These are phyloP conservation scores for Lithobius niger DNA, from an alignment of 1,140 invertebrate genomes.

Conservation along the genomic window DNA sequence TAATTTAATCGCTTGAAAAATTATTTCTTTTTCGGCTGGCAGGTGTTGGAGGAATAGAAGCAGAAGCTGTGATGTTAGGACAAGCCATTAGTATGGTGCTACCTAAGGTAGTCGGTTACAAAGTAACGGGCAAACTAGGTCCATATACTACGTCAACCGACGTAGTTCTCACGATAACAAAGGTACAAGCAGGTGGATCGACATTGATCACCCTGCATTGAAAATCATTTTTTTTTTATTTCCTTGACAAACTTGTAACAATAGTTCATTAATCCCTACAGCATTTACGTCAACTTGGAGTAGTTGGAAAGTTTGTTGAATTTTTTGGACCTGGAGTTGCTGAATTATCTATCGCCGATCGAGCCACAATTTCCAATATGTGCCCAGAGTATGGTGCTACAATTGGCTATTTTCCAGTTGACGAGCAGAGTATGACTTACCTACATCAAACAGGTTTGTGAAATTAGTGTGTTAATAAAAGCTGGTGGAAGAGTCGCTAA, in stretches of 20 bases:
- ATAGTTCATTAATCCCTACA: slow-evolving; percentile 26
- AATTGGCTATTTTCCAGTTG: slow-evolving; percentile 89
- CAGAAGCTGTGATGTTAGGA: slow-evolving; percentile 57
- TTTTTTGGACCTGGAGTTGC: slow-evolving; percentile 90
- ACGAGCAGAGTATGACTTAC: slow-evolving; percentile 70
- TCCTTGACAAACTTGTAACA: slow-evolving; percentile 11
- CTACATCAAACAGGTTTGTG: slow-evolving; percentile 71
- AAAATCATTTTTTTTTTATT: slow-evolving; percentile 17
- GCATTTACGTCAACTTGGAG: slow-evolving; percentile 83
- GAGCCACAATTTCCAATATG: slow-evolving; percentile 51
- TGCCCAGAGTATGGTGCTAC: slow-evolving; percentile 89
- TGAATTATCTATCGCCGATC: slow-evolving; percentile 82
- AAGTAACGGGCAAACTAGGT: slow-evolving; percentile 62
- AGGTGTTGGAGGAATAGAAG: slow-evolving; percentile 46
- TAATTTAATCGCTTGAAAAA: not conserved
- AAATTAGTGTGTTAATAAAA: too few relatives aligned
- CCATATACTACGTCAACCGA: slow-evolving; percentile 91
- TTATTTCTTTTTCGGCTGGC: not conserved
- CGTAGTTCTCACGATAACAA: slow-evolving; percentile 92
- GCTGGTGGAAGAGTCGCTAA: too few relatives aligned
- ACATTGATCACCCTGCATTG: slow-evolving; percentile 1
- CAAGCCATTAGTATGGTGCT: slow-evolving; percentile 93
- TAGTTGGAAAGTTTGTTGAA: slow-evolving; percentile 97
- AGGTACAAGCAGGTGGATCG: slow-evolving; percentile 44
- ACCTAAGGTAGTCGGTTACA: slow-evolving; percentile 91